Evolutionary conservation across 2,797 vertebrate species (phyloP), one percentile per base, ranked within the genome.

Genomic region (Enteromius treurensis): DNA sequence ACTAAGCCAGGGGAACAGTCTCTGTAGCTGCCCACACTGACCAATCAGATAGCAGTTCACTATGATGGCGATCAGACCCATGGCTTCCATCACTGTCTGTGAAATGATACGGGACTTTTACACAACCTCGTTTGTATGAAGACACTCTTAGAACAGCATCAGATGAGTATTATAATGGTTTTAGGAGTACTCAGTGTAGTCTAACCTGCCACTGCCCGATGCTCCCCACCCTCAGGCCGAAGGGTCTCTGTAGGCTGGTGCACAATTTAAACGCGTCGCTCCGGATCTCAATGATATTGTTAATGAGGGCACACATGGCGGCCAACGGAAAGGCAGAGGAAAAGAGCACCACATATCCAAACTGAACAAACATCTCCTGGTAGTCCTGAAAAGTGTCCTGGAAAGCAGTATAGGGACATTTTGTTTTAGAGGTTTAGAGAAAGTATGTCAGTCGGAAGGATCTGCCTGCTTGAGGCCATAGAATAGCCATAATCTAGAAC

Each of bases 341-440:
- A 93, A 99, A 99, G 70, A 99, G 97, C 82, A 98, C 98, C 82
- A 99, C 97, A 0, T 99, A 99, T 62, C 98, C 98, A 0, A 99
- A 99, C 95, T 99, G 98, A 89, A 99, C 95, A 84, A 99, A 97
- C 98, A 99, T 98, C 93, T 99, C 98, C 88, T 98, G 97, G 91
- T 98, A 98, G 92, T 98, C 98, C 90, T 98, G 96, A 93, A 99
- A 97, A 0, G 98, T 98, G 93, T 98, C 97, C 98, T 99, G 92
- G 68, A 76, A 79, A 77, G 81, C 65, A 81, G 45, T 19, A 23
- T 42, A 70, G 1, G 47, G 47, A 49, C 58, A 64, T 64, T 29
- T 42, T 40, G 51, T 15, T 65, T 51, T 65, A 29, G 15, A 67
- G 8, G 13, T 47, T 64, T 47, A 19, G 29, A 37, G 26, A 73